Conservation (phyloP, 1,140 invertebrate genomes). For the Sycobia sp. region DNA sequence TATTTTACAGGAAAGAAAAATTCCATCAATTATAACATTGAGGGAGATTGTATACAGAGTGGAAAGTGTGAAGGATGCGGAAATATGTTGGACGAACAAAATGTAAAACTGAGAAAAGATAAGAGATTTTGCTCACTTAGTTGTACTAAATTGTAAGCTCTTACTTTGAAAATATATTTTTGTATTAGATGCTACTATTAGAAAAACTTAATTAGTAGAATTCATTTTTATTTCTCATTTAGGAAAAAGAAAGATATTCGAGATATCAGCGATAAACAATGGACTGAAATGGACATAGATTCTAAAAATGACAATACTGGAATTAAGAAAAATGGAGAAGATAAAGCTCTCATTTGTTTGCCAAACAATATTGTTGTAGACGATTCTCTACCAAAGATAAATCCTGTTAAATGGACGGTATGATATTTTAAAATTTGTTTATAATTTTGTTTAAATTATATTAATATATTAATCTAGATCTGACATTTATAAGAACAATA, state of each 20-base stretch:
- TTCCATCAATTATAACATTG: slow-evolving; percentile 54
- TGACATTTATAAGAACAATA: no score
- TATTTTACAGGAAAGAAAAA: slow-evolving; percentile 52
- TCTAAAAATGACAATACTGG: slow-evolving; percentile 50
- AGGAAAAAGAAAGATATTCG: slow-evolving; percentile 58
- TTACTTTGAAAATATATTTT: slow-evolving; percentile 6
- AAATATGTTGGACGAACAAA: slow-evolving; percentile 67
- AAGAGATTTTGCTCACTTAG: slow-evolving; percentile 79
- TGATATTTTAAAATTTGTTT: slow-evolving; percentile 34
- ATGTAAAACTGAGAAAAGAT: slow-evolving; percentile 74
- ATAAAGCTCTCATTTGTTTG: slow-evolving; percentile 53
- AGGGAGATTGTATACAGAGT: slow-evolving; percentile 60
- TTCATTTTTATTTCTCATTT: slow-evolving; percentile 18
- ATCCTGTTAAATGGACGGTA: slow-evolving; percentile 79
- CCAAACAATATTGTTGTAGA: slow-evolving; percentile 59
- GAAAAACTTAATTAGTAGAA: neutral
- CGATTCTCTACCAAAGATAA: slow-evolving; percentile 64
- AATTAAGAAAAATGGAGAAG: slow-evolving; percentile 60
- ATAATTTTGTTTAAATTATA: neutral
- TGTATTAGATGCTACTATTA: neutral
- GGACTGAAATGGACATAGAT: slow-evolving; percentile 54
- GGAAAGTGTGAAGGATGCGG: slow-evolving; percentile 82
- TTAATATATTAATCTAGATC: neutral
- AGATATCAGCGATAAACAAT: slow-evolving; percentile 52
- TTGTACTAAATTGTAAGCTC: slow-evolving; percentile 69